phyloP scores from a whole-genome alignment of 1,140 invertebrate genomes.

The Drosophila gunungcola region DNA sequence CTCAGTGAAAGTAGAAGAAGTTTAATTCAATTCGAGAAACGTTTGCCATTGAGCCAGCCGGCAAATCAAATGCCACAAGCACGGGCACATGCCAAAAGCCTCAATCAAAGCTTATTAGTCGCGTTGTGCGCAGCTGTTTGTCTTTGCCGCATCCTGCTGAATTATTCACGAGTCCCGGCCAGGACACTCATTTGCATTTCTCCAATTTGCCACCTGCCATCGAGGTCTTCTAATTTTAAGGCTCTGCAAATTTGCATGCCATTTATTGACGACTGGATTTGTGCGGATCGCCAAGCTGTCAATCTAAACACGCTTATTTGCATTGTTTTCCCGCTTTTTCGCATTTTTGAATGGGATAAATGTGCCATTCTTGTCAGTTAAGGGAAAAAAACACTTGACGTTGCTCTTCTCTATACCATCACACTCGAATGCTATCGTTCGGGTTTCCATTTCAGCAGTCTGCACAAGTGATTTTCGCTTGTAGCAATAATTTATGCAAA shows the following conservation, averaged over 20 bases:
- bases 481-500: conserved; percentile 54
- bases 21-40: conserved; percentile 31
- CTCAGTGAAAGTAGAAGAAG: background rate
- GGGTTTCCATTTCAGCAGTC: conserved; percentile 12
- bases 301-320: conserved; percentile 58
- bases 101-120: conserved; percentile 75
- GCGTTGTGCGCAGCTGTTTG: conserved; percentile 55
- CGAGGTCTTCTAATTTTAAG: conserved; percentile 24
- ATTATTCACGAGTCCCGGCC: conserved; percentile 62
- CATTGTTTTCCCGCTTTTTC: conserved; percentile 45
- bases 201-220: conserved; percentile 60
- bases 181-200: conserved; percentile 69
- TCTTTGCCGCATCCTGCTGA: conserved; percentile 67
- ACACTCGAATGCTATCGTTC: conserved; percentile 2
- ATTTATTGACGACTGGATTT: conserved; percentile 67
- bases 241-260: conserved; percentile 60
- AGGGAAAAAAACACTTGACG: conserved; percentile 11
- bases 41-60: conserved; percentile 13
- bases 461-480: conserved; percentile 31
- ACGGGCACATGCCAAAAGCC: conserved; percentile 65
- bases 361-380: conserved; percentile 16
- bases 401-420: background rate
- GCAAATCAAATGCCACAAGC: conserved; percentile 65
- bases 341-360: conserved; percentile 22
- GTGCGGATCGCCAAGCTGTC: conserved; percentile 42